Base-by-base conservation (phyloP, 2,888 invertebrate species). In the Norana najaformis region DNA sequence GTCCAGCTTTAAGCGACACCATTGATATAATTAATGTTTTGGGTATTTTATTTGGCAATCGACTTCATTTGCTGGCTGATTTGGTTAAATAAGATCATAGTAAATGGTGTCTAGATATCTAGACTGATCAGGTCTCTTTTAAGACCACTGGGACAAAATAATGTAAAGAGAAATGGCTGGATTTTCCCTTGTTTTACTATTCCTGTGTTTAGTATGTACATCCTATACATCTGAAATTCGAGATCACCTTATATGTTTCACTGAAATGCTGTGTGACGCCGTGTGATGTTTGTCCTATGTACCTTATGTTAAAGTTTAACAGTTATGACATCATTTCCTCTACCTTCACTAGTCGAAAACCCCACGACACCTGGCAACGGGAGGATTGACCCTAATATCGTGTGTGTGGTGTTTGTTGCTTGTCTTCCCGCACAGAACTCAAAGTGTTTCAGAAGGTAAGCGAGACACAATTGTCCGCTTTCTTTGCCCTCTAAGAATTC, bases 301-400 rank as follows among this genome's bases (percentile, higher is more conserved):
- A 85, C 85, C 85, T 85, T 36, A 85, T 37, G 85, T 85, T 85
- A 36, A 85, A 85, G 37, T 35, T 37, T 85, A 85, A 85, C 85
- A 85, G 85, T 85, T 85, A 14, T 85, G 85, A 85, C 85, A 37
- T 85, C 85, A 85, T 85, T 85, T 85, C 34, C 30, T 30, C 36
- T 30, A 23, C 85, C 85, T 85, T 35, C 85, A 36, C 85, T 69
- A 30, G n/a, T n/a, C 69, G 69, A 69, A 69, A 69, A 47, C 69
- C 69, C 69, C 11, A n/a, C 69, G 69, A 69, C 69, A 69, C 69
- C 69, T 69, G 69, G n/a, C 69, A n/a, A 16, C 30, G 69, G 30
- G 69, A 30, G n/a, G 69, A 69, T n/a, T 69, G 30, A 69, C 69
- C 69, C 69, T 69, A 69, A 69, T 69, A n/a, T 69, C 69, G 69